Evolutionary conservation across 2,113 vertebrate species (phyloP).

Genomic region (Vicugna pacos): DNA sequence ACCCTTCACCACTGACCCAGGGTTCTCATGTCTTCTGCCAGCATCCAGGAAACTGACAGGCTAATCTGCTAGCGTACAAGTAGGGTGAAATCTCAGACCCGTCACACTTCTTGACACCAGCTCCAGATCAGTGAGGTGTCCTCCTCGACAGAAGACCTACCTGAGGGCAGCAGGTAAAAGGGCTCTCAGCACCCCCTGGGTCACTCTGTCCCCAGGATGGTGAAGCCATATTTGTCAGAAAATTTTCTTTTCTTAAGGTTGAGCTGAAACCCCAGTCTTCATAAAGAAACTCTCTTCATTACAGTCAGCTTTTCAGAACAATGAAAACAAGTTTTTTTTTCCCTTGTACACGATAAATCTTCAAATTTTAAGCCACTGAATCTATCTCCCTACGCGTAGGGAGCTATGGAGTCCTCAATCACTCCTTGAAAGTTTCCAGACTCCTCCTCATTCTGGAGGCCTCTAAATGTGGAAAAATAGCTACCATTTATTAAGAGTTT

Average conservation of each 20-base stretch:
- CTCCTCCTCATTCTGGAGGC: not conserved
- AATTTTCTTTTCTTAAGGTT: not conserved
- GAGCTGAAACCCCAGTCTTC: not conserved
- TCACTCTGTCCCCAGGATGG: not conserved
- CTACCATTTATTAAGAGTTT: not conserved
- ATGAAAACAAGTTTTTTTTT: not conserved
- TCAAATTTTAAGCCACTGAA: not conserved
- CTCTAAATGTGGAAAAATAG: not conserved
- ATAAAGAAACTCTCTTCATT: not conserved
- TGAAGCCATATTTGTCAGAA: not conserved
- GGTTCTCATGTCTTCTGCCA: not conserved
- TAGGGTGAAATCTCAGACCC: not conserved
- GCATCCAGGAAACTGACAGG: not conserved
- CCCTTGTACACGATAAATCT: not conserved
- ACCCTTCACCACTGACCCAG: not conserved
- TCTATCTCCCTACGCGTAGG: too few relatives aligned
- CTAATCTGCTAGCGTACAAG: too few relatives aligned
- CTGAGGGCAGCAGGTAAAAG: not conserved
- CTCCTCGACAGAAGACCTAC: not conserved
- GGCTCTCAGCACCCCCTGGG: rapidly evolving
- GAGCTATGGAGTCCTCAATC: too few relatives aligned
- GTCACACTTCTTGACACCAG: not conserved
- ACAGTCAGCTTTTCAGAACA: not conserved
- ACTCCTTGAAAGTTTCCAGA: not conserved
- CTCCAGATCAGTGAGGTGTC: rapidly evolving